Evolutionary conservation across 2,113 vertebrate genomes (phyloP), one percentile per base, ranked within the genome.

Genomic region (Strix aluco): DNA sequence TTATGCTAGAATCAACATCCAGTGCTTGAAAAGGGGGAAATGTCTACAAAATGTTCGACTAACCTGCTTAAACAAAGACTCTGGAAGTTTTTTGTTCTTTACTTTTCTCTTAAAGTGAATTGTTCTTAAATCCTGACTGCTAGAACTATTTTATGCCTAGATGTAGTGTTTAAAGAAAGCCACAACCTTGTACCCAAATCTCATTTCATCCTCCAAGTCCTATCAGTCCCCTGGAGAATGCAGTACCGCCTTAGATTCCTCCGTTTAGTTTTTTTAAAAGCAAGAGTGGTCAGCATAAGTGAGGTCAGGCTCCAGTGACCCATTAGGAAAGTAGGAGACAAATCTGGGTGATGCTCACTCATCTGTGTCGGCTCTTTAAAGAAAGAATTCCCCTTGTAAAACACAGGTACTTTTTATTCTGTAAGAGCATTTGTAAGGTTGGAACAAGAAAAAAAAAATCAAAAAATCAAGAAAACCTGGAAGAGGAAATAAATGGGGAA

Each of bases 261-360:
- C 51, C 0, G 3, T 73, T 88, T 42, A 32, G 40, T 47, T 38
- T 63, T 84, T 92, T 40, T 38, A 69, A 84, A 85, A 85, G 66
- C 71, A 83, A 1, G 2, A 93, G 79, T 47, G 59, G 51, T 38
- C 85, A 54, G 47, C 25, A 2, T 49, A 73, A 96, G 82, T 42
- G 63, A 95, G 90, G 94, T 90, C 88, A 80, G 67, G 81, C 67
- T 92, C 42, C 92, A 83, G 54, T 13, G n/a, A 96, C 88, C 96
- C 90, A 77, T 62, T 75, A 66, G 59, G 29, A 85, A 88, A 85
- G 57, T 10, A 77, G 67, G 23, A 92, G 82, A 71, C 44, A 96
- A 91, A 87, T 79, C 93, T 79, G 77, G 23, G 88, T 63, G 79
- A 95, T 65, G 85, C 65, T 94, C 90, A 75, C 65, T 92, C 90